Conservation (phyloP, 2,113 vertebrate genomes). For the Formicarius rufipectus region DNA sequence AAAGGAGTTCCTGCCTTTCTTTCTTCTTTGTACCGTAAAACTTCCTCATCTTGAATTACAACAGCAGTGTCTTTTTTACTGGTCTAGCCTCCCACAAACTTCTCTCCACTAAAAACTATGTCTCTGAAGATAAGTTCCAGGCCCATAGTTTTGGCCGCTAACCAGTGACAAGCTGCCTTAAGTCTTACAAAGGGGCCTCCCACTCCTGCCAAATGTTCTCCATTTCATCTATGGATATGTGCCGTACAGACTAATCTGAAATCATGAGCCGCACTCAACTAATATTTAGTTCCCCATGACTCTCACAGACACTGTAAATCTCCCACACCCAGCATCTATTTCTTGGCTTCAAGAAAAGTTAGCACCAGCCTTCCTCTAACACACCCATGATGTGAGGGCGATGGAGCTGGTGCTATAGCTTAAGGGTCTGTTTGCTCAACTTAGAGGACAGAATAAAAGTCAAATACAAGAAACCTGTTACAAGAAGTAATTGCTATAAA, state of each 20-base stretch:
- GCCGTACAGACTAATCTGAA: background rate
- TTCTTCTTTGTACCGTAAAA: background rate
- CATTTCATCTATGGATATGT: background rate
- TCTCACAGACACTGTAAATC: constrained; percentile 18
- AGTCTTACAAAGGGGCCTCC: background rate
- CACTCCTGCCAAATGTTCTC: background rate
- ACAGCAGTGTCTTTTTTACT: background rate
- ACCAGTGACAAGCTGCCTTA: background rate
- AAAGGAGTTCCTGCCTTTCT: background rate
- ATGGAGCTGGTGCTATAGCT: rapidly evolving
- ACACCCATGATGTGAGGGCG: background rate
- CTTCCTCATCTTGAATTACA: background rate
- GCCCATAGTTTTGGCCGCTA: background rate
- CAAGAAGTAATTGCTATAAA: background rate
- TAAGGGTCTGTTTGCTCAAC: background rate
- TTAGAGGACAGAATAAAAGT: background rate
- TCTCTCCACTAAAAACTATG: background rate
- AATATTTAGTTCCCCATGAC: background rate
- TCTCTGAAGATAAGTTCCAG: background rate
- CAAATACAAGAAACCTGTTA: background rate
- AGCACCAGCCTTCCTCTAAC: background rate
- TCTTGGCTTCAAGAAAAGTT: background rate
- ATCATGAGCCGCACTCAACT: background rate
- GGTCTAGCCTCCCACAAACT: background rate
- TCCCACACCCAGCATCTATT: background rate